Percentiles rank a stretch among this genome's conserved stretches.
Evolutionary conservation across 2,888 invertebrate genomes (phyloP).

Genomic region (Drosophila peninsularis): DNA sequence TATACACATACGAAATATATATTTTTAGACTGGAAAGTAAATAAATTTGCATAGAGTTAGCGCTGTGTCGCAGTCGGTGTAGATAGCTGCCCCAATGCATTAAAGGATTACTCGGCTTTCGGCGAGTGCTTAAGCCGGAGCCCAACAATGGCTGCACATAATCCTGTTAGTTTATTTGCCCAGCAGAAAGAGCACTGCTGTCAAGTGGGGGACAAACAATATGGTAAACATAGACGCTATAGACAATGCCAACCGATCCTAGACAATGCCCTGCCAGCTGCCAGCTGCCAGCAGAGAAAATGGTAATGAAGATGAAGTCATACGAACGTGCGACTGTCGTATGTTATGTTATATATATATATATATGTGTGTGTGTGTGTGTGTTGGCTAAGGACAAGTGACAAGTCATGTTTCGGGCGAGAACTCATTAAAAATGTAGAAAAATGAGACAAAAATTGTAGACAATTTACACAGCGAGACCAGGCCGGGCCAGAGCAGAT

Average conservation of each 20-base stretch:
- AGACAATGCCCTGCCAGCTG: constrained; percentile 49
- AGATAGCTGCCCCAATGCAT: constrained; percentile 41
- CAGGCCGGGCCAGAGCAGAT: background rate
- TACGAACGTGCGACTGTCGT: constrained; percentile 33
- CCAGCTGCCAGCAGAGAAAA: constrained; percentile 40
- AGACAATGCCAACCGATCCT: constrained; percentile 42
- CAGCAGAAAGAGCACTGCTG: constrained; percentile 44
- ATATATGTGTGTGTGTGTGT: constrained; percentile 1
- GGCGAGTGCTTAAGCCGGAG: constrained; percentile 38
- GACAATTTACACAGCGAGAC: constrained; percentile 44
- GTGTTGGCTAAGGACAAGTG: constrained; percentile 14
- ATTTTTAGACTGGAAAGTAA: constrained; percentile 70
- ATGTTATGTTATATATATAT: constrained; percentile 3
- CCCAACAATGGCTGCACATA: constrained; percentile 64
- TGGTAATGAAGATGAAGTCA: constrained; percentile 68
- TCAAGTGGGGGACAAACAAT: constrained; percentile 65
- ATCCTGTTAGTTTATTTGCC: constrained; percentile 76
- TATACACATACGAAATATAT: constrained; percentile 24
- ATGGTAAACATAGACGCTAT: constrained; percentile 39
- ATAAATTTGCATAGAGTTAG: constrained; percentile 72
- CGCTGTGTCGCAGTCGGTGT: constrained; percentile 27
- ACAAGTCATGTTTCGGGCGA: constrained; percentile 49
- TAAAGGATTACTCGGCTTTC: constrained; percentile 69
- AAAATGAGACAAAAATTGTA: constrained; percentile 38
- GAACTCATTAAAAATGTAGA: constrained; percentile 54